phyloP scores from a whole-genome alignment of 2,888 invertebrate species.

The Muschampia plurimacula region DNA sequence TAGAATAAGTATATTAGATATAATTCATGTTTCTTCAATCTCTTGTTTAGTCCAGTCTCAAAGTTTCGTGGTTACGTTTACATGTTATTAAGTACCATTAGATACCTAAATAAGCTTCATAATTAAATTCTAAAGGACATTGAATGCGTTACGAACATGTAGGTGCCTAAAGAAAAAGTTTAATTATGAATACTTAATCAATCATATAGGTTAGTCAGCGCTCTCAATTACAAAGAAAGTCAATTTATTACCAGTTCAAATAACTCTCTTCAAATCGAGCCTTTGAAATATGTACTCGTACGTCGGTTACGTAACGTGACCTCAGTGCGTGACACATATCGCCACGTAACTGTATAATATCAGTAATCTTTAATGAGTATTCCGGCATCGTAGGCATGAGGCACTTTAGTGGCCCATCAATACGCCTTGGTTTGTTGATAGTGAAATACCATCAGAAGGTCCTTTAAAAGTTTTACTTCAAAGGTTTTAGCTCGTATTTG shows the following conservation, averaged over 20 bases:
- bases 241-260: constrained; percentile 8
- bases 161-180: neutral
- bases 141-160: neutral
- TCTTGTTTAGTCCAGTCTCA: no score
- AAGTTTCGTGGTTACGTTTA: no score
- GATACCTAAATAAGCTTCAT: no score
- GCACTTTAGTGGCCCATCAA: no score
- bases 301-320: no score
- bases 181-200: constrained; percentile 3
- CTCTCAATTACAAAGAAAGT: constrained; percentile 5
- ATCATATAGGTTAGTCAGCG: neutral
- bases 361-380: neutral
- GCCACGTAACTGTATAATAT: neutral
- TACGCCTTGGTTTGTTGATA: no score
- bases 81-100: neutral
- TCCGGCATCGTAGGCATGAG: neutral
- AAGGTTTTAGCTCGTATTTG: no score
- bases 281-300: constrained; percentile 5
- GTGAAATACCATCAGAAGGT: no score
- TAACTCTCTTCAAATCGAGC: constrained; percentile 12
- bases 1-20: no score
- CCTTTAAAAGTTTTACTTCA: no score
- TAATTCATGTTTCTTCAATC: no score
- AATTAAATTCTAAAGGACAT: neutral
- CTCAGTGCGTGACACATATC: neutral